Conservation (phyloP, 2,888 invertebrate species). For the Trissoscelio sp. region DNA sequence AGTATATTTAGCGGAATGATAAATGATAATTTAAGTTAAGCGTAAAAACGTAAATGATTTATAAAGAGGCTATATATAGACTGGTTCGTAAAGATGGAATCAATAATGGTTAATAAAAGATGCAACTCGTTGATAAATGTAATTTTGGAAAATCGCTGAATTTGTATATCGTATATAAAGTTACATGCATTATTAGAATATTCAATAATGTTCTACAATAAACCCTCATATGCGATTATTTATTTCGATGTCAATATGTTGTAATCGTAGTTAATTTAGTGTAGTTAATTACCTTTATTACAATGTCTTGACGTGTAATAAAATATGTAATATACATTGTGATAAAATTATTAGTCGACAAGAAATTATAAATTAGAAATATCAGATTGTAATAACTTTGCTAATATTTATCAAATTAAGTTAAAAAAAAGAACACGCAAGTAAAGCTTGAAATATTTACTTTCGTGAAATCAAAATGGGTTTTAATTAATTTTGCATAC, state of each 20-base stretch:
- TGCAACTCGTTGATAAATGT: conserved; percentile 1
- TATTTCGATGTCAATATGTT: conserved; percentile 11
- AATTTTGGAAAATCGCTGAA: background rate
- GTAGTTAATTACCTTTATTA: background rate
- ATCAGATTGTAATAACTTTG: no score
- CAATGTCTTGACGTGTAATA: background rate
- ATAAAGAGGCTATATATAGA: background rate
- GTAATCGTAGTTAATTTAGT: background rate
- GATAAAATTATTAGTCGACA: no score
- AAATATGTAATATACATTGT: background rate
- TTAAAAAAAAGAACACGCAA: no score
- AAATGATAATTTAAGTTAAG: background rate
- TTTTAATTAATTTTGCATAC: no score
- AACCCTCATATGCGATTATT: conserved; percentile 10
- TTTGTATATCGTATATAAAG: background rate
- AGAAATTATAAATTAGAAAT: no score
- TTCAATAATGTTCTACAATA: conserved; percentile 12
- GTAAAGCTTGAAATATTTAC: no score
- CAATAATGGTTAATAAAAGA: conserved; percentile 11
- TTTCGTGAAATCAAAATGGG: no score
- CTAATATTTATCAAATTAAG: no score
- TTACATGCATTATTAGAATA: conserved; percentile 13
- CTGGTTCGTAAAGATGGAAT: background rate
- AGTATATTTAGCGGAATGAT: background rate
- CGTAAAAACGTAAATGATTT: background rate